Evolutionary conservation across 2,113 vertebrate genomes (phyloP), one percentile per base, ranked within the genome.

Genomic region (Callopanchax toddi): DNA sequence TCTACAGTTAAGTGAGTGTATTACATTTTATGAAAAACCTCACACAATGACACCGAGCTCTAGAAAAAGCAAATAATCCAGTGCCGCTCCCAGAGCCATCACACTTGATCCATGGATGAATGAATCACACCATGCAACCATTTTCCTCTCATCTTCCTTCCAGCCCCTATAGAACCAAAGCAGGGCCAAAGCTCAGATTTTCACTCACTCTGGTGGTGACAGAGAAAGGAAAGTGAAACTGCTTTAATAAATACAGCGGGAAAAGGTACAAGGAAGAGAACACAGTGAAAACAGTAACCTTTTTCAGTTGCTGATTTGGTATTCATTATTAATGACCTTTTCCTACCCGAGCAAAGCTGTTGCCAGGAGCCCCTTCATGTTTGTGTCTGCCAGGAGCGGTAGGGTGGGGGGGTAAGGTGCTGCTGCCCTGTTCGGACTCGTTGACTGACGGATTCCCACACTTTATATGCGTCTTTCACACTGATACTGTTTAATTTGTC

Each of bases 321-420:
- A 88, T 89, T 88, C 87, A 90, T 88, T 86, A 89, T 89, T 88
- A 87, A 88, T 85, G 86, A 88, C 87, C 87, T 89, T 90, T 89
- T 69, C 63, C 52, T 83, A 83, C 84, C 81, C 87, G 81, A 78
- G 74, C 81, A 82, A 79, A 81, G 86, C 81, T 74, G 81, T 83
- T 84, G 76, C 80, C 85, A 83, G 82, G 80, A 86, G 76, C 67
- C 77, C 77, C 76, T 74, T 61, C 25, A 67, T 88, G 84, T 89
- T 82, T 74, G 79, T 74, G 76, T 74, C 74, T 70, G 76, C 67
- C 64, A 75, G 76, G 61, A 71, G 67, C 80, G 56, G n/a, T n/a
- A n/a, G n/a, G n/a, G n/a, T n/a, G n/a, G n/a, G n/a, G 37, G 52
- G 78, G 72, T 66, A 68, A 82, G 82, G 76, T 55, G 48, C 67